phyloP scores from a whole-genome alignment of 2,113 vertebrate genomes.

The Hydrochoerus hydrochaeris region DNA sequence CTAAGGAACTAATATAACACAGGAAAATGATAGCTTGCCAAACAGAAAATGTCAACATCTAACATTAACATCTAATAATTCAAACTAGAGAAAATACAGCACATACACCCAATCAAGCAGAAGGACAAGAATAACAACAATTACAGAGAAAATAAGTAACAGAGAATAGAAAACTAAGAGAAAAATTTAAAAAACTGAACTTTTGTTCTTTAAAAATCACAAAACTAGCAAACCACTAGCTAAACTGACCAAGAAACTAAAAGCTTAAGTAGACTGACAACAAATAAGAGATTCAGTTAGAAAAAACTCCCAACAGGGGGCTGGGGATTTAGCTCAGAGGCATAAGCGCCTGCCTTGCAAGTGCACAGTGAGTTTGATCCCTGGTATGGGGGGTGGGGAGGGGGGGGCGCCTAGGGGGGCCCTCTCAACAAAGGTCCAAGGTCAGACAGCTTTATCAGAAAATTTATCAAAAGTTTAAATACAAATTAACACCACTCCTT shows the following conservation, averaged over 20 bases:
- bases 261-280: background rate
- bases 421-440: background rate
- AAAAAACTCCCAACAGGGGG: background rate
- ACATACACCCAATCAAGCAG: background rate
- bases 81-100: background rate
- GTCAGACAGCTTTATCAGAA: background rate
- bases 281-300: background rate
- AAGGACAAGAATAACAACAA: background rate
- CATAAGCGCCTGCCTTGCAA: no score
- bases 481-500: background rate
- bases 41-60: background rate
- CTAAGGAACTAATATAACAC: background rate
- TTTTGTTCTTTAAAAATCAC: background rate
- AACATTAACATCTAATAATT: background rate
- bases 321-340: no score
- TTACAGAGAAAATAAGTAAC: background rate
- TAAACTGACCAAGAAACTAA: background rate
- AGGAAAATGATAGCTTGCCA: background rate
- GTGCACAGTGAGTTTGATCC: no score
- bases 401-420: no score
- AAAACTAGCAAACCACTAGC: background rate
- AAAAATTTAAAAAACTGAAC: background rate
- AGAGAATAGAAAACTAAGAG: background rate
- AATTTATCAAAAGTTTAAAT: constrained; percentile 29
- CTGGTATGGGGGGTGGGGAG: no score